A percentile compares a stretch with the other conserved stretches of the same genome.
Conservation (phyloP, 2,797 vertebrate genomes). For the Halcyon leucocephala region DNA sequence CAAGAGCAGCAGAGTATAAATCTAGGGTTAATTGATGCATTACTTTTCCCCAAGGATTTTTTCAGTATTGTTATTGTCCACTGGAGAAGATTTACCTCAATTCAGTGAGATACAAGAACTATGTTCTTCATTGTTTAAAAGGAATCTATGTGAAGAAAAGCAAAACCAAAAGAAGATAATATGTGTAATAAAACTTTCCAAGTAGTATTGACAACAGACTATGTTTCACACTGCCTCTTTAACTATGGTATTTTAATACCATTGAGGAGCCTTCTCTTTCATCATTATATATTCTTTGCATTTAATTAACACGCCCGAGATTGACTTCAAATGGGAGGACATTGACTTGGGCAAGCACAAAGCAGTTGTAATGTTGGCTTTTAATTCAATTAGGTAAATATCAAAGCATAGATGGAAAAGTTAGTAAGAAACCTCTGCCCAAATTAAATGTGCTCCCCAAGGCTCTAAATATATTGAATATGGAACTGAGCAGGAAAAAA, state of each 20-base stretch:
- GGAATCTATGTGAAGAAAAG: not conserved
- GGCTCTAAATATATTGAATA: not conserved
- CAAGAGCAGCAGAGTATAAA: not conserved
- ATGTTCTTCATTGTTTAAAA: not conserved
- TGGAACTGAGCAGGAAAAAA: not conserved
- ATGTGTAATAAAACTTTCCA: not conserved
- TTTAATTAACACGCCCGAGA: not conserved
- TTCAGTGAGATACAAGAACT: not conserved
- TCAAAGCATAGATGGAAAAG: not conserved
- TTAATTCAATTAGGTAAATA: not conserved
- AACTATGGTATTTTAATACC: not conserved
- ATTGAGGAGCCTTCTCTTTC: not conserved
- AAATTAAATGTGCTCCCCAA: not conserved
- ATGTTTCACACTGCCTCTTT: not conserved
- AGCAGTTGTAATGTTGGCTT: not conserved
- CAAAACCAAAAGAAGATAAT: not conserved
- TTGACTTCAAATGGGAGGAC: not conserved
- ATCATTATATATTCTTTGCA: not conserved
- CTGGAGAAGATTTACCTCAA: not conserved
- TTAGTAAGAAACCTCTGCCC: not conserved
- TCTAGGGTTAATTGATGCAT: not conserved
- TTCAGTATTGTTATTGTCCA: not conserved
- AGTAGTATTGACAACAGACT: not conserved
- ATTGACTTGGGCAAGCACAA: not conserved
- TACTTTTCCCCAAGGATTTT: not conserved